These are phyloP conservation scores for Xylocampa areola DNA, from an alignment of 2,888 invertebrate species.

Conservation along the genomic window DNA sequence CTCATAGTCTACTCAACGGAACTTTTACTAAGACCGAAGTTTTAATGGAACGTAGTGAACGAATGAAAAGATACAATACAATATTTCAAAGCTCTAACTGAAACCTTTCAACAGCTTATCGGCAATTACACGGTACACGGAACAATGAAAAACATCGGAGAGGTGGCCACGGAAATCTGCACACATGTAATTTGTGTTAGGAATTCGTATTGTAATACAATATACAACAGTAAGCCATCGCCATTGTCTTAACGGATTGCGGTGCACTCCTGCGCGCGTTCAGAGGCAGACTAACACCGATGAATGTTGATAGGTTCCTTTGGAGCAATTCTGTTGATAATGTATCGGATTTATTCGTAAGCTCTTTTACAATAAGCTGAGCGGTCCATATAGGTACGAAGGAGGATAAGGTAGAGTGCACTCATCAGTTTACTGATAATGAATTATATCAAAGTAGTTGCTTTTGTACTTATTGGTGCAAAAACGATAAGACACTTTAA, in stretches of 20 bases:
- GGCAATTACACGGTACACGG: slow-evolving; percentile 66
- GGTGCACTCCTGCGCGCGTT: slow-evolving; percentile 67
- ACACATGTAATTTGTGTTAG: slow-evolving; percentile 75
- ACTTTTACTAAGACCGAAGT: too few relatives aligned
- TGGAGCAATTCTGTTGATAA: slow-evolving; percentile 34
- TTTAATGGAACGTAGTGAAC: too few relatives aligned
- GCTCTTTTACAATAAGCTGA: slow-evolving; percentile 8
- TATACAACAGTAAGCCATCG: slow-evolving; percentile 72
- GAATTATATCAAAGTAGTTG: background rate
- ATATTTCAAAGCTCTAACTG: slow-evolving; percentile 27
- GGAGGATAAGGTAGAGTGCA: slow-evolving; percentile 1
- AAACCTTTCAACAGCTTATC: slow-evolving; percentile 54
- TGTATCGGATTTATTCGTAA: slow-evolving; percentile 28
- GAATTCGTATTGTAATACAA: slow-evolving; percentile 81
- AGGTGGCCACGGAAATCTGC: slow-evolving; percentile 75
- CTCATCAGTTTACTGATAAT: slow-evolving; percentile 1
- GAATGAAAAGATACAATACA: background rate
- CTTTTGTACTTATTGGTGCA: background rate
- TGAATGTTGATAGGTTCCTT: slow-evolving; percentile 51
- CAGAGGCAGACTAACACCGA: slow-evolving; percentile 39
- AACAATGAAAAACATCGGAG: slow-evolving; percentile 69
- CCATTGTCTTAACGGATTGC: slow-evolving; percentile 76
- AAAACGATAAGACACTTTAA: background rate
- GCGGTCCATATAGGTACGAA: too few relatives aligned
- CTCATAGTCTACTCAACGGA: background rate